Evolutionary conservation across 2,113 vertebrate species (phyloP).

Genomic region (Zosterops lateralis): DNA sequence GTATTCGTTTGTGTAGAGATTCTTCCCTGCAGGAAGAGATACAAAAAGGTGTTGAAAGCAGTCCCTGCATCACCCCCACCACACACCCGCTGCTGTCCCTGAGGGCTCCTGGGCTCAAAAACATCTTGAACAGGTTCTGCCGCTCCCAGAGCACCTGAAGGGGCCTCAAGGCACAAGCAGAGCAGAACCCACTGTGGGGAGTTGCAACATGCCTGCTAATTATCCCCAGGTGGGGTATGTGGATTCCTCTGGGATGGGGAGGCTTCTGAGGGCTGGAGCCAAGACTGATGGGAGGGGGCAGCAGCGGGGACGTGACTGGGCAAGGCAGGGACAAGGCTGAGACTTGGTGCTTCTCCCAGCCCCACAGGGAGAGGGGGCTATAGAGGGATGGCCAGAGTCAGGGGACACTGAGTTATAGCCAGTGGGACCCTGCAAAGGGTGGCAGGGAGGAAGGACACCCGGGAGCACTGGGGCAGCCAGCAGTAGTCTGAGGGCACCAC

Average conservation of each 20-base stretch:
- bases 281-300: neutral
- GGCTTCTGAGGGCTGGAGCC: neutral
- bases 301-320: neutral
- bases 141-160: neutral
- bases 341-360: neutral
- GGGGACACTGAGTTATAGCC: neutral
- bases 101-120: neutral
- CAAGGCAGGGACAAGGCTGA: neutral
- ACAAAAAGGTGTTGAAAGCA: neutral
- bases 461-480: neutral
- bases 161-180: neutral
- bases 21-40: slow-evolving; percentile 76
- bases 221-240: neutral
- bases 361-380: neutral
- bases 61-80: neutral
- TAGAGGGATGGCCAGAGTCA: fast-evolving
- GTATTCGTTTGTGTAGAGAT: slow-evolving; percentile 96
- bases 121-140: neutral
- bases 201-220: neutral
- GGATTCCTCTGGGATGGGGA: neutral
- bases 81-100: fast-evolving
- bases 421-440: neutral
- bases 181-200: neutral
- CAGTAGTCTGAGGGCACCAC: neutral
- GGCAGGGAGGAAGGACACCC: neutral